Evolutionary conservation across 2,113 vertebrate genomes (phyloP), one percentile per base, ranked within the genome.

Genomic region (Fulica atra): DNA sequence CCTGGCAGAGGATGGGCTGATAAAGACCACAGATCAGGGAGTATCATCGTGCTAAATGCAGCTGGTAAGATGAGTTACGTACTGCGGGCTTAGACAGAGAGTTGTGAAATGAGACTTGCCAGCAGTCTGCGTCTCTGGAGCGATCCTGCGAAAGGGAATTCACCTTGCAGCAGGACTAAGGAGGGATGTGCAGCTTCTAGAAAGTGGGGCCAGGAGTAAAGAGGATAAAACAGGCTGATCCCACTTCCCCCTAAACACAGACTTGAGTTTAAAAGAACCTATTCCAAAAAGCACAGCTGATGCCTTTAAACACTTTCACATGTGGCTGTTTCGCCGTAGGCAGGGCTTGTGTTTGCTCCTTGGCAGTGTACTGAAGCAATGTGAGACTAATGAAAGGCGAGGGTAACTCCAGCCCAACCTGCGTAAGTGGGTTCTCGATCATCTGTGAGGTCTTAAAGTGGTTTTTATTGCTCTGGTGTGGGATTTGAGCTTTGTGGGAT

Each of bases 391-490:
- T 69, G 69, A 86, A 84, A 91, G 66, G 38, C 3, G 16, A 93
- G 73, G 80, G 31, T 93, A 46, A 44, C 65, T 79, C 64, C 87
- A 57, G 61, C 44, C 44, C 40, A 53, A 18, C n/a, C 63, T 53
- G 25, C 68, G 26, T 85, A 64, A 78, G 64, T 64, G 77, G 72
- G 15, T 23, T 89, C 28, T 96, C 70, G 94, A 9, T 95, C 60
- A 70, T 74, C 77, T 79, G 18, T 89, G 88, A 84, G 42, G 76
- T 50, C 82, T 90, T 93, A 88, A 86, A 85, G 50, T 16, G 16
- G 2, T 65, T 95, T 96, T 96, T 95, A 91, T 88, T 92, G 73
- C 73, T 69, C 6, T 88, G 69, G 78, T 89, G 21, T 78, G 72
- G 73, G 42, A 91, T 91, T 88, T 87, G 73, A 91, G 40, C 65